These are phyloP conservation scores for Tiliqua scincoides DNA, from an alignment of 2,113 vertebrate species.

Conservation along the genomic window DNA sequence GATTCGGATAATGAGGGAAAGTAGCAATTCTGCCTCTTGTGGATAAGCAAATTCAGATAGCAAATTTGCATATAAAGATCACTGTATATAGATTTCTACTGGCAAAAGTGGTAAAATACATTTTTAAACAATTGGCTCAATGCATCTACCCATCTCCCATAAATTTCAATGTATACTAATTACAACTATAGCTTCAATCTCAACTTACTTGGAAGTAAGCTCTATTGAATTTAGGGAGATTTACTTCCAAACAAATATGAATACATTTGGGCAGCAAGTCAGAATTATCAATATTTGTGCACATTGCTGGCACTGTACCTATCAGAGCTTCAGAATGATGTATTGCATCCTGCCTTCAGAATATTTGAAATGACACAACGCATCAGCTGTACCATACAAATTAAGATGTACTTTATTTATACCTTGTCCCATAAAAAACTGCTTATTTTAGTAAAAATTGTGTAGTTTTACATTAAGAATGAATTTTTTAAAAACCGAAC, in stretches of 20 bases:
- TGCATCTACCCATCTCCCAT: background rate
- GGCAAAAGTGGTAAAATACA: background rate
- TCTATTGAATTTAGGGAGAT: background rate
- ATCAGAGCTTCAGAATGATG: background rate
- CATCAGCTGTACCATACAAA: background rate
- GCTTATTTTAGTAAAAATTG: conserved; percentile 66
- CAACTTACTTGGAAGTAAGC: background rate
- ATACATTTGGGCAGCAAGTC: background rate
- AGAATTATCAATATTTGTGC: background rate
- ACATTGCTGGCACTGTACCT: background rate
- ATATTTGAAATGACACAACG: background rate
- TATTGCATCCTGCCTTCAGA: background rate
- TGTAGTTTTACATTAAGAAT: conserved; percentile 71
- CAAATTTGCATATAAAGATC: no score
- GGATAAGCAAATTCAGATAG: no score
- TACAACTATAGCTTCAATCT: no score
- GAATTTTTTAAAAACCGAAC: conserved; percentile 37
- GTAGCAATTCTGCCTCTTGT: no score
- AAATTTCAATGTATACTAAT: background rate
- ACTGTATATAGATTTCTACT: background rate
- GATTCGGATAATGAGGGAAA: no score
- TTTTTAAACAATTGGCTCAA: background rate
- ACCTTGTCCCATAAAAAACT: conserved; percentile 61
- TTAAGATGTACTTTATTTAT: conserved; percentile 12
- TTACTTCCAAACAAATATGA: background rate